Conservation (phyloP, 2,888 invertebrate species). For the Archaeoteleia sp. region DNA sequence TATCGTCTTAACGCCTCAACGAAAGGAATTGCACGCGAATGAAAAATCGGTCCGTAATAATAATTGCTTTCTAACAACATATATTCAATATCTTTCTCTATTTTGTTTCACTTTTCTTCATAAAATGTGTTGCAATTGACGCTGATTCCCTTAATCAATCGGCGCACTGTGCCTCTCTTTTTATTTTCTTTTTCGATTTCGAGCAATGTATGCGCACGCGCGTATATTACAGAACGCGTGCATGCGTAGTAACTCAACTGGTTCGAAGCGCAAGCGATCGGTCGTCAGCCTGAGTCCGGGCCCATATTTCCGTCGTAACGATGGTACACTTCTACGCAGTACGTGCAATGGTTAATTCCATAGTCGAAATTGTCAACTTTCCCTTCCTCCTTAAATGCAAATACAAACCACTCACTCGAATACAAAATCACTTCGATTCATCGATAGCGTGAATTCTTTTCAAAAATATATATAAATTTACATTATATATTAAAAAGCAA, state of each 20-base stretch:
- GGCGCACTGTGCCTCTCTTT: constrained; percentile 18
- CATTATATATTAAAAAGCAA: too few relatives aligned
- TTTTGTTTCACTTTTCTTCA: constrained; percentile 11
- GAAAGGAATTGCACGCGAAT: too few relatives aligned
- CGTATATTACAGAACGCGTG: constrained; percentile 34
- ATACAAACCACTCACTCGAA: too few relatives aligned
- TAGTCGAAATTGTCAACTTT: constrained; percentile 26
- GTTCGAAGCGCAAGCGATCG: constrained; percentile 56
- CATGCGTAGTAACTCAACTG: constrained; percentile 49
- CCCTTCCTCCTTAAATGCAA: background rate
- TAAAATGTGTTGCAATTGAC: constrained; percentile 55
- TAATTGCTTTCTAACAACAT: constrained; percentile 49
- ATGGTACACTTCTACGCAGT: constrained; percentile 20
- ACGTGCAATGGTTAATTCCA: constrained; percentile 35
- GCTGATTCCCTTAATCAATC: constrained; percentile 41
- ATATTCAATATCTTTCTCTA: constrained; percentile 34
- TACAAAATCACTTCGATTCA: too few relatives aligned
- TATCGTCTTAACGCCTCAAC: too few relatives aligned
- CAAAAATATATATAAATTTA: too few relatives aligned
- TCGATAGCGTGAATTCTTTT: too few relatives aligned
- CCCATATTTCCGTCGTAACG: constrained; percentile 6
- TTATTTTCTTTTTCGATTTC: constrained; percentile 32
- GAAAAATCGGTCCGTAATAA: constrained; percentile 44
- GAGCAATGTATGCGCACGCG: constrained; percentile 31
- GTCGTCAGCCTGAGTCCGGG: constrained; percentile 37